These are phyloP conservation scores for Dendropsophus ebraccatus DNA, from an alignment of 2,113 vertebrate genomes.

Conservation along the genomic window DNA sequence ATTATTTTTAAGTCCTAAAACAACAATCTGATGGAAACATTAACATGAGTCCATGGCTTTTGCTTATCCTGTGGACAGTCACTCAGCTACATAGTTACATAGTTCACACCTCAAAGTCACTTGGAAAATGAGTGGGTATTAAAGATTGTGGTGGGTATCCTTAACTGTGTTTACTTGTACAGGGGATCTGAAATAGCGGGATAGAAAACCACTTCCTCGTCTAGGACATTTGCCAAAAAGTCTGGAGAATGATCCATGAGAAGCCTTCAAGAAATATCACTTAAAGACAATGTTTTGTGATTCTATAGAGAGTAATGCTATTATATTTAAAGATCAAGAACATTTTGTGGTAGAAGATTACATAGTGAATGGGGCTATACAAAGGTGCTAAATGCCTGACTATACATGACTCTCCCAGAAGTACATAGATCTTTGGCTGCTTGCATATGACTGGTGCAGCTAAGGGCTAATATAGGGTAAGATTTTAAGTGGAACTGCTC, in stretches of 20 bases:
- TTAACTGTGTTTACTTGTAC: conserved; percentile 39
- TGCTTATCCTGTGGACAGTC: conserved; percentile 20
- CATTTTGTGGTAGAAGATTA: neutral
- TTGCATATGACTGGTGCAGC: neutral
- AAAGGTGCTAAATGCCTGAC: neutral
- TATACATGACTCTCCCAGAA: neutral
- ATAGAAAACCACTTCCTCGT: conserved; percentile 41
- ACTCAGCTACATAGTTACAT: conserved; percentile 15
- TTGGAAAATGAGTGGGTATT: conserved; percentile 47
- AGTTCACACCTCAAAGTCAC: conserved; percentile 44
- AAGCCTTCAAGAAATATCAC: neutral
- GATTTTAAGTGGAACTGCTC: too few species aligned
- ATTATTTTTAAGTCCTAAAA: neutral
- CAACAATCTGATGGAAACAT: neutral
- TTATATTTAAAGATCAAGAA: conserved; percentile 4
- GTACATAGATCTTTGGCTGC: neutral
- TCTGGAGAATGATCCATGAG: neutral
- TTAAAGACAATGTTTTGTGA: neutral
- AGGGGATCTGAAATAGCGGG: conserved; percentile 1
- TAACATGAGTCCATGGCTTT: neutral
- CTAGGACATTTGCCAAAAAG: conserved; percentile 46
- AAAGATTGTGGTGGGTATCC: conserved; percentile 37
- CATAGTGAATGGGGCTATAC: neutral
- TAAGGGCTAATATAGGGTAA: too few species aligned
- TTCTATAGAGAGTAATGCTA: neutral